These are phyloP conservation scores for Limenitis camilla DNA, from an alignment of 2,888 invertebrate species.

Conservation along the genomic window DNA sequence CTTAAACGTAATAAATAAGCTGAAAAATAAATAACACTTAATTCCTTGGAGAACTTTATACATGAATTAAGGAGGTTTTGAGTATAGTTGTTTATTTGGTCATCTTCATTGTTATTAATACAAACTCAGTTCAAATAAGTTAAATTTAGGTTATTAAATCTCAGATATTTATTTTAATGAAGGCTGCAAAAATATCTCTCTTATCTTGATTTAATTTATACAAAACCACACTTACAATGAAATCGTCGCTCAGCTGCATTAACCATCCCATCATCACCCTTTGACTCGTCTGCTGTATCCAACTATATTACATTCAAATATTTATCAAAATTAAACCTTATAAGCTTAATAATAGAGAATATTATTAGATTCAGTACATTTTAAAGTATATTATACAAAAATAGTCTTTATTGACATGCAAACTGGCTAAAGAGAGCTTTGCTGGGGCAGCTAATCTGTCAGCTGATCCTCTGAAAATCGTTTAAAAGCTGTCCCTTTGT, in stretches of 20 bases:
- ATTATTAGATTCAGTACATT: not conserved
- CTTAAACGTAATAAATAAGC: too few relatives aligned
- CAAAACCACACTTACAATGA: constrained; percentile 19
- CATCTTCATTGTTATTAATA: too few relatives aligned
- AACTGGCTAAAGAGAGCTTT: constrained; percentile 18
- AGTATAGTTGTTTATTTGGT: too few relatives aligned
- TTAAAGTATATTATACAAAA: constrained; percentile 1
- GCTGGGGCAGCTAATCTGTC: constrained; percentile 68
- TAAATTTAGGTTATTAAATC: too few relatives aligned
- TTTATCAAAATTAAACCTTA: constrained; percentile 10
- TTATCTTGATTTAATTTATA: not conserved
- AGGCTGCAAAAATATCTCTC: not conserved
- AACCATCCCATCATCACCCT: constrained; percentile 54
- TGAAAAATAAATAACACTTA: too few relatives aligned
- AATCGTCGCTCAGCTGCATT: constrained; percentile 32
- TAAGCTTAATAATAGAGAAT: constrained; percentile 1
- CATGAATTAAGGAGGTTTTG: too few relatives aligned
- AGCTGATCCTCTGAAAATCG: constrained; percentile 69
- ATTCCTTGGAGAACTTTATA: too few relatives aligned
- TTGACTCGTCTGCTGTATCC: constrained; percentile 43
- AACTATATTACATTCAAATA: constrained; percentile 12
- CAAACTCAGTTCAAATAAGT: too few relatives aligned
- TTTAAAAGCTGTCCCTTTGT: constrained; percentile 69
- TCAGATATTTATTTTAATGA: not conserved
- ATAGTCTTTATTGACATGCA: constrained; percentile 10